These are phyloP conservation scores for Chironomus riparius DNA, from an alignment of 2,888 invertebrate species.

Conservation along the genomic window DNA sequence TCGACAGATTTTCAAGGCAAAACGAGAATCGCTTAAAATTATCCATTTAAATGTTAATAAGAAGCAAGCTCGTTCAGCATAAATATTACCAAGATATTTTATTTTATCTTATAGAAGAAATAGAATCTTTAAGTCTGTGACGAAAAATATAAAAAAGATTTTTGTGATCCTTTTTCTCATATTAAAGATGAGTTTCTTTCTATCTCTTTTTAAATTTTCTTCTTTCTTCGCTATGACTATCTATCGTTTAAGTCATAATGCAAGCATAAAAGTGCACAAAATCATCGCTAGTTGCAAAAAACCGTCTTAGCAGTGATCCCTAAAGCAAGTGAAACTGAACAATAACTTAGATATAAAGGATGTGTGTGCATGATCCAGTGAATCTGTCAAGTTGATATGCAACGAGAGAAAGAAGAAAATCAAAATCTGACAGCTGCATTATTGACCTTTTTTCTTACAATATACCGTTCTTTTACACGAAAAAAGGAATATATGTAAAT, in stretches of 20 bases:
- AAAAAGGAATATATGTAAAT: neutral
- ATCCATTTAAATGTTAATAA: conserved; percentile 8
- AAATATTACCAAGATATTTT: neutral
- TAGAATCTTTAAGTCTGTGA: neutral
- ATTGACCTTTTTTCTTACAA: conserved; percentile 1
- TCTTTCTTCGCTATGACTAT: neutral
- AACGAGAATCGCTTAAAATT: neutral
- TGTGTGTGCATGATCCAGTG: neutral
- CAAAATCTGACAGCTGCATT: neutral
- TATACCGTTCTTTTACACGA: neutral
- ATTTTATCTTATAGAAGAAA: neutral
- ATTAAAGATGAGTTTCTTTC: neutral
- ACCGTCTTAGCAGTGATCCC: neutral
- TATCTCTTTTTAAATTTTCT: neutral
- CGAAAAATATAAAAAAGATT: neutral
- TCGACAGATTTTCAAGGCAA: neutral
- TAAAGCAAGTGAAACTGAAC: neutral
- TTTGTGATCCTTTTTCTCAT: neutral
- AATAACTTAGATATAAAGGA: neutral
- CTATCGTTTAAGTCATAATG: neutral
- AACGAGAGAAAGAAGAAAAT: neutral
- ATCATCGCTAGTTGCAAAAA: neutral
- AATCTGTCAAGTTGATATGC: too few species aligned
- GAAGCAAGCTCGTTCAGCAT: neutral
- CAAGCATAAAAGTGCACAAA: neutral